Evolutionary conservation across 2,797 vertebrate species (phyloP), one percentile per base, ranked within the genome.

Genomic region (Galagoides demidoff): DNA sequence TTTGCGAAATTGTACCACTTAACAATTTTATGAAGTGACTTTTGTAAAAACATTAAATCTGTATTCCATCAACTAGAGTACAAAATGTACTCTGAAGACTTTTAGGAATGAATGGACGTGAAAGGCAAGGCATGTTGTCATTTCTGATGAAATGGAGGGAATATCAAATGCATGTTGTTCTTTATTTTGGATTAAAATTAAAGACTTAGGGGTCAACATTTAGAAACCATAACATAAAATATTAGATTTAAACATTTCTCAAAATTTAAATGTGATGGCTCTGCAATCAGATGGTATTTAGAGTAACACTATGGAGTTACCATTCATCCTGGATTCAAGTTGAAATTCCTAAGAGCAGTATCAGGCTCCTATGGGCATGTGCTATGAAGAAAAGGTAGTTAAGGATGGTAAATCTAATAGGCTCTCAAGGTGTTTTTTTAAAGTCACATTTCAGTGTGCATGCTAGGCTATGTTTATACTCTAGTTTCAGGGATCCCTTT

Each of bases 1-100:
- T 96, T 94, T 86, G 16, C 39, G 78, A 95, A 96, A 96, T 63
- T 92, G n/a, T 96, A 85, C 59, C 81, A 94, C 77, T 97, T 97
- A 77, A 93, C 90, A 83, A 63, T 85, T 93, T 92, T 68, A 49
- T 43, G 81, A 92, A 96, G 94, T 95, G 85, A 71, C 61, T 89
- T 94, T 85, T 70, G 61, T 85, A 92, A 87, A 93, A 96, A 68
- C 63, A 45, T 88, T 73, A 90, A 96, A 88, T 95, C 49, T 92
- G 39, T 93, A 59, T 63, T 74, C 29, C 95, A 93, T 96, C 57
- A 93, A 83, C 57, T 23, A 61, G 34, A 95, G 78, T 43, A 97
- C 63, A 89, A 37, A 89, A 95, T 89, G 34, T 95, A 89, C 92
- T 95, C 87, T 12, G 59, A 93, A 95, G 77, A 64, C 86, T 84